Evolutionary conservation across 2,888 invertebrate species (phyloP).

Genomic region (Flabesymbios commensalis): DNA sequence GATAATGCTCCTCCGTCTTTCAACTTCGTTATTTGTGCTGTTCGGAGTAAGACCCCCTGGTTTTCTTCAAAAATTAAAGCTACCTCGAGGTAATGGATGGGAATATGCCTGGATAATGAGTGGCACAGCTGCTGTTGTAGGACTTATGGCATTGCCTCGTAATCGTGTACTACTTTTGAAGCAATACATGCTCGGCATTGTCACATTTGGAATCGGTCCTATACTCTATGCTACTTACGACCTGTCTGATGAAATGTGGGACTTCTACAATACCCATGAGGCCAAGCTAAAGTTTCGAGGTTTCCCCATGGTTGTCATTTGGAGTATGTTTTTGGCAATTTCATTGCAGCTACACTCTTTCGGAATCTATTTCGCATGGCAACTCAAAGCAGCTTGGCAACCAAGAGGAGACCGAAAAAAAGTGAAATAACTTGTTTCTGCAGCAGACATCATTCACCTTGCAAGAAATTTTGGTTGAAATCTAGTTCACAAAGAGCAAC

Average conservation of each 20-base stretch:
- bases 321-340: conserved; percentile 87
- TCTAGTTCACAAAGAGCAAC: too few relatives aligned
- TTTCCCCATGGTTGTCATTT: conserved; percentile 86
- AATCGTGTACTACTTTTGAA: conserved; percentile 70
- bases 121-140: conserved; percentile 80
- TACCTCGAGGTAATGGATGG: conserved; percentile 90
- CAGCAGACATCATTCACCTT: too few relatives aligned
- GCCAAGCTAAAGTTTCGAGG: conserved; percentile 65
- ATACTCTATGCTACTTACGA: conserved; percentile 79
- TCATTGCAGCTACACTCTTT: conserved; percentile 76
- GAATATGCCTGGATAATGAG: conserved; percentile 92
- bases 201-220: conserved; percentile 79
- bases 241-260: conserved; percentile 83
- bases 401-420: conserved; percentile 8
- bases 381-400: conserved; percentile 54
- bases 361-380: conserved; percentile 51
- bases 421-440: too few relatives aligned
- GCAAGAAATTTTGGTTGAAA: too few relatives aligned
- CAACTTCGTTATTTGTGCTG: conserved; percentile 87
- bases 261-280: conserved; percentile 72
- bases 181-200: conserved; percentile 70
- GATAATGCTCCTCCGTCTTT: conserved; percentile 87
- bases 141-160: conserved; percentile 81
- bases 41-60: conserved; percentile 91
- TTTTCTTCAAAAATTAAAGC: conserved; percentile 83